These are phyloP conservation scores for Chironomus riparius DNA, from an alignment of 2,888 invertebrate species.

Conservation along the genomic window DNA sequence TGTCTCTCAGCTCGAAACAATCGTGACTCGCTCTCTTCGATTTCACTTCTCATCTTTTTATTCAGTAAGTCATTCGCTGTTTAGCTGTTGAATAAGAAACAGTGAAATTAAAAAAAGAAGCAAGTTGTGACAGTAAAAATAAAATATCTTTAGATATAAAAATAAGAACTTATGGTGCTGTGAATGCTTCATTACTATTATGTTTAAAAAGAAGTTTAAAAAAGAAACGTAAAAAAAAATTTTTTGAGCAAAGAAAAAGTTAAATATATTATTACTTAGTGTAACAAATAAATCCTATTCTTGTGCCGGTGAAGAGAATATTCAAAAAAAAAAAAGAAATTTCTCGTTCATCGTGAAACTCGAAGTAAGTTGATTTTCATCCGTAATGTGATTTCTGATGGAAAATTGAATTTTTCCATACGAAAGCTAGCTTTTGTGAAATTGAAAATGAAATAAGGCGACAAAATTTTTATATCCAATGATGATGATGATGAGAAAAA, in stretches of 20 bases:
- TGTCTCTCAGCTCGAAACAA: neutral
- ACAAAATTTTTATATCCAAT: neutral
- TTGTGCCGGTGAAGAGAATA: neutral
- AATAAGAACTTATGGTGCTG: neutral
- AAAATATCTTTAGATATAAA: neutral
- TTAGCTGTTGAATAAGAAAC: neutral
- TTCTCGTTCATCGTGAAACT: neutral
- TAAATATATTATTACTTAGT: neutral
- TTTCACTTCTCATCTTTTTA: neutral
- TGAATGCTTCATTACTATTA: neutral
- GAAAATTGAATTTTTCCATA: neutral
- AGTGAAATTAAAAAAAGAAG: neutral
- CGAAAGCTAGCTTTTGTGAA: neutral
- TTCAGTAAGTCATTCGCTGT: neutral
- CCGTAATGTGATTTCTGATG: too few species aligned
- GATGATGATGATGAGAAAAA: neutral
- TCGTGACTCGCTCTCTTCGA: neutral
- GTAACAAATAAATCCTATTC: neutral
- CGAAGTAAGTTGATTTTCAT: neutral
- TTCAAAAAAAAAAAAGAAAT: neutral
- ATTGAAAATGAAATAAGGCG: neutral
- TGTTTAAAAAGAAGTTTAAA: neutral
- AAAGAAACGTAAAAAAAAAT: neutral
- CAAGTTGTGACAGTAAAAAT: neutral
- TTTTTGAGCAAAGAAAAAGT: neutral